phyloP scores from a whole-genome alignment of 2,888 invertebrate genomes.

The Mimas tiliae region DNA sequence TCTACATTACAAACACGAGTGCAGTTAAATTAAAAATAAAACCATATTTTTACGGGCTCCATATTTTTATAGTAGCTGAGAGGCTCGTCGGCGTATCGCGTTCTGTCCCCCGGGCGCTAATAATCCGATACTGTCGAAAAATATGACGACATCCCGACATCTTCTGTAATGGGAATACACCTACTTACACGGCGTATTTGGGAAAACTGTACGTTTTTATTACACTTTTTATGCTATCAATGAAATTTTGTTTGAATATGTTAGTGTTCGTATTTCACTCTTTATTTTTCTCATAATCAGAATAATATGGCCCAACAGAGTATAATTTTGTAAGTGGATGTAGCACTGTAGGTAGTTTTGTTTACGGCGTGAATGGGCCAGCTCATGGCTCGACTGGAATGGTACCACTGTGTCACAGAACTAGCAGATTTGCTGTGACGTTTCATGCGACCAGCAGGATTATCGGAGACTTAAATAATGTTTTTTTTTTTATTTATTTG shows the following conservation, averaged over 20 bases:
- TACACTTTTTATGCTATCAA: constrained; percentile 28
- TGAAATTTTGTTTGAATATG: constrained; percentile 20
- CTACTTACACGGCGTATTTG: constrained; percentile 37
- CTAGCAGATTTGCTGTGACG: too few species aligned
- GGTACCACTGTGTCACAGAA: too few species aligned
- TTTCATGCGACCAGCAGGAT: too few species aligned
- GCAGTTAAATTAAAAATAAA: background rate
- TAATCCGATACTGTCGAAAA: constrained; percentile 52
- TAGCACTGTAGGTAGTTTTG: too few species aligned
- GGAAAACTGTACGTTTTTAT: constrained; percentile 36
- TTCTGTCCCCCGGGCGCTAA: constrained; percentile 44
- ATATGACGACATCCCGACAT: constrained; percentile 45
- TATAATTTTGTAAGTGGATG: too few species aligned
- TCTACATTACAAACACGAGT: background rate
- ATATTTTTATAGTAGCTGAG: constrained; percentile 40
- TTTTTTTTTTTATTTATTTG: too few species aligned
- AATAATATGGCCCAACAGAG: background rate
- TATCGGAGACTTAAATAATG: too few species aligned
- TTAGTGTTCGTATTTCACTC: constrained; percentile 3
- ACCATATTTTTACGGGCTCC: background rate
- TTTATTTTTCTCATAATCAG: background rate
- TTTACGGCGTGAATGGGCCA: too few species aligned
- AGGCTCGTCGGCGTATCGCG: constrained; percentile 45
- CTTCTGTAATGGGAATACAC: constrained; percentile 45
- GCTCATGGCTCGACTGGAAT: too few species aligned